Percentiles rank a stretch among this genome's conserved stretches.
Evolutionary conservation across 2,888 invertebrate species (phyloP).

Genomic region (Thymelicus lineola): DNA sequence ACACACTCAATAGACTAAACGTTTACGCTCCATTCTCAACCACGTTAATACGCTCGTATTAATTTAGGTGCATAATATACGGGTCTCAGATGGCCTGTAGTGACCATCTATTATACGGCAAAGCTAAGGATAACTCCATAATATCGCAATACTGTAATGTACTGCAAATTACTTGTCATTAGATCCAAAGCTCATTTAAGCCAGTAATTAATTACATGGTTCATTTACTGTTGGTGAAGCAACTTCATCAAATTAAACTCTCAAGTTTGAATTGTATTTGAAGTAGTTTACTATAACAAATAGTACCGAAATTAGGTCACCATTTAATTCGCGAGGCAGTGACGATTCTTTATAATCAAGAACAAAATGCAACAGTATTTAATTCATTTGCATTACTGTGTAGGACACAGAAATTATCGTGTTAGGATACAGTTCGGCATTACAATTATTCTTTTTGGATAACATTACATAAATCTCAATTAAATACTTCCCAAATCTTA

Average conservation of each 20-base stretch:
- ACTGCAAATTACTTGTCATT: constrained; percentile 79
- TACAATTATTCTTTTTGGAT: too few species aligned
- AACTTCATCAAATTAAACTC: constrained; percentile 38
- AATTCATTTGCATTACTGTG: background rate
- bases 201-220: constrained; percentile 62
- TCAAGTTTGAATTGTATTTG: constrained; percentile 35
- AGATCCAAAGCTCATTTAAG: constrained; percentile 60
- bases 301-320: constrained; percentile 26
- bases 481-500: too few species aligned
- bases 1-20: constrained; percentile 17
- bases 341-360: constrained; percentile 1
- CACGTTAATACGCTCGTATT: constrained; percentile 54
- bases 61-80: constrained; percentile 60
- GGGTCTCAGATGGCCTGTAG: constrained; percentile 75
- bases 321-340: constrained; percentile 11
- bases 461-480: too few species aligned
- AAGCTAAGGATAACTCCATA: constrained; percentile 77
- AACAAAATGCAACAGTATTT: constrained; percentile 25
- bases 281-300: constrained; percentile 37
- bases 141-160: constrained; percentile 73
- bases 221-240: constrained; percentile 46
- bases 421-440: too few species aligned
- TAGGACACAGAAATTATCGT: too few species aligned
- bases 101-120: constrained; percentile 72
- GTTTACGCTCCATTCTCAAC: constrained; percentile 32